Percentiles rank a stretch among this genome's conserved stretches.
Conservation (phyloP, 2,888 invertebrate species). For the Agonum fuliginosum region DNA sequence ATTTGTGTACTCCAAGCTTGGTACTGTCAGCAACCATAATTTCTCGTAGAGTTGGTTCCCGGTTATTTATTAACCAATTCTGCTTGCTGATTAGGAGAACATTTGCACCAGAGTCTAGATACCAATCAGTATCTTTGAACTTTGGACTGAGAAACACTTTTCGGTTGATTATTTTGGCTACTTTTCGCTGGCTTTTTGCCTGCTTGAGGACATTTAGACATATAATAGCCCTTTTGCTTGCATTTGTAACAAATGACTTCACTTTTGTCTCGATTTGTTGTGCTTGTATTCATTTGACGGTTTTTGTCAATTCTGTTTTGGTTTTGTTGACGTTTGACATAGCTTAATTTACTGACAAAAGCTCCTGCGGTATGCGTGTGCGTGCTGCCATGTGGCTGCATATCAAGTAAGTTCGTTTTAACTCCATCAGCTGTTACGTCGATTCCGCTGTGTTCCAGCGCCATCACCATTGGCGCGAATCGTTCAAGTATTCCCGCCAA, state of each 20-base stretch:
- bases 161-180: background rate
- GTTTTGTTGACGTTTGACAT: too few relatives aligned
- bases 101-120: background rate
- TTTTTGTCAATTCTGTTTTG: too few relatives aligned
- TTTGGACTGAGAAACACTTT: background rate
- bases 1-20: background rate
- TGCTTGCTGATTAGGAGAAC: background rate
- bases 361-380: background rate
- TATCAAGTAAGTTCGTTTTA: background rate
- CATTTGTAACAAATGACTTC: background rate
- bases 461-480: conserved; percentile 50
- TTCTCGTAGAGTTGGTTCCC: background rate
- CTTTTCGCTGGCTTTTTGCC: background rate
- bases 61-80: background rate
- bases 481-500: conserved; percentile 48
- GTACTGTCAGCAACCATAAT: background rate
- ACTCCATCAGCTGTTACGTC: background rate
- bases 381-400: background rate
- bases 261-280: background rate
- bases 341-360: too few relatives aligned
- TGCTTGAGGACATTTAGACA: background rate
- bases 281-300: too few relatives aligned
- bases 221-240: background rate
- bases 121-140: background rate
- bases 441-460: background rate